A percentile compares a stretch with the other conserved stretches of the same genome.
Evolutionary conservation across 2,888 invertebrate genomes (phyloP).

Genomic region (Peribatodes rhomboidaria): DNA sequence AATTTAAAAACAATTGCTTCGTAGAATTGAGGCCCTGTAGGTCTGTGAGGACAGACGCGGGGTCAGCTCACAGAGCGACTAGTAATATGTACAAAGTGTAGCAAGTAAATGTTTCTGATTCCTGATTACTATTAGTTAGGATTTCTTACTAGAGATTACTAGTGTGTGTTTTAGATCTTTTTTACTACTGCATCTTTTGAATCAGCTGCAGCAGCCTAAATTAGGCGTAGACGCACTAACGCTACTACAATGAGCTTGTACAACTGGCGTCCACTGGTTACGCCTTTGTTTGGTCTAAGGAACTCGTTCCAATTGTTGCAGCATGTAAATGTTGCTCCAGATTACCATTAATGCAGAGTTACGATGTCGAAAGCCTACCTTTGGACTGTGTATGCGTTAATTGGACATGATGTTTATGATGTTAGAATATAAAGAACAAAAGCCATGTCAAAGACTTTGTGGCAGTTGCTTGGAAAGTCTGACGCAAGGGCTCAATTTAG

Average conservation of each 20-base stretch:
- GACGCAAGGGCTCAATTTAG: too few species aligned
- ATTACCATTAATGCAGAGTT: constrained; percentile 64
- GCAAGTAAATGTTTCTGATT: too few species aligned
- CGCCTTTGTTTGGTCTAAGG: constrained; percentile 73
- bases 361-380: constrained; percentile 66
- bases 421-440: neutral
- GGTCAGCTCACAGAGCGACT: too few species aligned
- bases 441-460: too few species aligned
- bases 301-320: constrained; percentile 71
- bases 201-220: constrained; percentile 14
- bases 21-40: too few species aligned
- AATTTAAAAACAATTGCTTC: too few species aligned
- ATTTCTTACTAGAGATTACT: too few species aligned
- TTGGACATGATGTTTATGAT: constrained; percentile 34
- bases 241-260: constrained; percentile 50
- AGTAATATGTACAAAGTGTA: too few species aligned
- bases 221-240: constrained; percentile 23
- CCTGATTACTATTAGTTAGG: too few species aligned
- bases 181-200: constrained; percentile 8
- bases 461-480: too few species aligned
- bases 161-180: too few species aligned
- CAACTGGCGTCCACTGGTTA: constrained; percentile 53
- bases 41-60: too few species aligned
- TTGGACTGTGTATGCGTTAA: constrained; percentile 59
- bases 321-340: constrained; percentile 73